phyloP scores from a whole-genome alignment of 1,140 invertebrate genomes.

The Drosophila kepulauana region DNA sequence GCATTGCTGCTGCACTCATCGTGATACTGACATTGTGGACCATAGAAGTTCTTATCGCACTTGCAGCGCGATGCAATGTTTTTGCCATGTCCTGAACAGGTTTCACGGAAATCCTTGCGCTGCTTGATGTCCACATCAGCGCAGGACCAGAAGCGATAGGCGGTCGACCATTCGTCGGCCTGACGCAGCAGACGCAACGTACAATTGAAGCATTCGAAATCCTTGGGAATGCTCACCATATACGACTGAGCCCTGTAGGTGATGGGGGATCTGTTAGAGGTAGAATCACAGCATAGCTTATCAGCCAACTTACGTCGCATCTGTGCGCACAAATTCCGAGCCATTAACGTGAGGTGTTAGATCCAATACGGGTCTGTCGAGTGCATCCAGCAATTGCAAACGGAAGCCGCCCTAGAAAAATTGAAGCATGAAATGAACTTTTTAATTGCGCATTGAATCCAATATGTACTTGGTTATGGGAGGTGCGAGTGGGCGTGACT shows the following conservation, averaged over 20 bases:
- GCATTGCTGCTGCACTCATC: slow-evolving; percentile 93
- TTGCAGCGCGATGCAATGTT: slow-evolving; percentile 91
- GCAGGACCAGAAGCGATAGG: slow-evolving; percentile 97
- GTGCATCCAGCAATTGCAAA: slow-evolving; percentile 92
- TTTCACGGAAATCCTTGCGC: slow-evolving; percentile 91
- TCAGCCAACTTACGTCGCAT: slow-evolving; percentile 88
- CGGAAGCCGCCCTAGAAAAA: slow-evolving; percentile 93
- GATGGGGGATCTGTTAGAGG: slow-evolving; percentile 1
- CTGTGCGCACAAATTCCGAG: slow-evolving; percentile 92
- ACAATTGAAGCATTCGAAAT: slow-evolving; percentile 95
- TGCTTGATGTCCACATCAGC: slow-evolving; percentile 95
- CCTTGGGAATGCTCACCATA: slow-evolving; percentile 91
- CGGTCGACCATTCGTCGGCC: slow-evolving; percentile 94
- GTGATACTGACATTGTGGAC: slow-evolving; percentile 92
- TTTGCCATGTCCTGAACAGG: slow-evolving; percentile 93
- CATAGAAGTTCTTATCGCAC: slow-evolving; percentile 93
- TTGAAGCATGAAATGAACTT: slow-evolving; percentile 42
- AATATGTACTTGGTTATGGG: not conserved
- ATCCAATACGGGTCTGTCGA: slow-evolving; percentile 93
- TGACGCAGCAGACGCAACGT: slow-evolving; percentile 94
- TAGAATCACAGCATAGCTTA: not conserved
- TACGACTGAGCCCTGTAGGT: slow-evolving; percentile 91
- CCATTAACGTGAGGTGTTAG: slow-evolving; percentile 92
- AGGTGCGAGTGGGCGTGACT: not conserved
- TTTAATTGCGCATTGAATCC: slow-evolving; percentile 35